Base-by-base conservation (phyloP, 1,140 invertebrate genomes). In the Portunus trituberculatus region DNA sequence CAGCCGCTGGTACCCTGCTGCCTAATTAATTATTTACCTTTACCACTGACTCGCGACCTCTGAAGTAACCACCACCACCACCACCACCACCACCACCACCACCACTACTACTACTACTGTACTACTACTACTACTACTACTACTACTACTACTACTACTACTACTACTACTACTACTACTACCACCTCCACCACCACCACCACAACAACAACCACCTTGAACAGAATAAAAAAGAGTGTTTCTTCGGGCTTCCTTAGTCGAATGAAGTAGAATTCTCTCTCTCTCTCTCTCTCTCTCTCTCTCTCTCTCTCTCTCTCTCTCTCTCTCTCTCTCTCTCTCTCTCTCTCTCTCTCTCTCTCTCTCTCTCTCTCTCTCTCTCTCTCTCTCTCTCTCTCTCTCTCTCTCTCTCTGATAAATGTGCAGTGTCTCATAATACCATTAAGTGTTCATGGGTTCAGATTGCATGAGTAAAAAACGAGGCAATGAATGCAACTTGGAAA, bases 11-110 rank as follows among this genome's bases (percentile, higher is more conserved):
- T n/a, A 20, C 67, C 67, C 12, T 20, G 12, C 20, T 25, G 25
- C 20, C 67, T 76, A 76, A 76, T 76, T 76, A 76, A 76, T 76
- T 76, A 76, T 76, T 76, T 76, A 76, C 67, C 67, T 76, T 76
- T 25, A 2, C 67, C 67, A 25, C 67, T 25, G 12, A 7, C n/a
- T 25, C 67, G n/a, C 67, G 67, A 12, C 67, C 67, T 7, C 67
- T 20, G 20, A 25, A n/a, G 20, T 20, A 76, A 20, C 67, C 67
- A 25, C 67, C n/a, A 10, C 16, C 12, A 10, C 52, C 52, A 59
- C 52, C 52, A 59, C 52, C 52, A 59, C 16, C 12, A 59, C 52
- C 10, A 10, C 16, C 12, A 10, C 52, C 52, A 59, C 52, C 52
- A 59, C 52, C 52, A 59, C 16, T 0, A 59, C 52, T n/a, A n/a